Base-by-base conservation (phyloP, 2,888 invertebrate species). In the Hydropsyche betteni region DNA sequence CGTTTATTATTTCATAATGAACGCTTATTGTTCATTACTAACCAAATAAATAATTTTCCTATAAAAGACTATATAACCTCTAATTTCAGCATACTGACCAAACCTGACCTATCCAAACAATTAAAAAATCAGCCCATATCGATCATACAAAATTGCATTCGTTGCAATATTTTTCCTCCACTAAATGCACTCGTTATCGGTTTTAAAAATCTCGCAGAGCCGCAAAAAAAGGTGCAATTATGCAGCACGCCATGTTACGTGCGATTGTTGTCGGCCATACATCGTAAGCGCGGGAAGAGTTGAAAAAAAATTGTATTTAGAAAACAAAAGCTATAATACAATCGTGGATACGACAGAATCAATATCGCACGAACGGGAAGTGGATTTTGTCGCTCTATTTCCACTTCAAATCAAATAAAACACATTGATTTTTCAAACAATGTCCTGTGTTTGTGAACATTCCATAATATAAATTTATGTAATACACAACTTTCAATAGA, bases 181-280 rank as follows among this genome's bases (percentile, higher is more conserved):
- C 24, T 24, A 24, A 64, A 64, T 64, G 33, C 69, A 69, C 38
- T 7, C 24, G 64, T 33, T 69, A 44, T 69, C 69, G 50, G 8
- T 36, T 36, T 36, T 7, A 0, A 34, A 64, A 64, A 64, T 64
- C 64, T 64, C 36, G 36, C 36, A 64, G 61, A 24, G 10, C 61
- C 5, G 33, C 33, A 24, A 61, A 53, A 53, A 64, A 64, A 36
- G 34, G 34, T 34, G n/a, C 38, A 72, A 72, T 36, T 55, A 34
- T 10, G 33, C 44, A 14, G 14, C 72, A 72, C 72, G 72, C 72
- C 72, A 72, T 72, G 72, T 72, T 72, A 72, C 72, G 72, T 72
- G 72, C 36, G 24, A 24, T 24, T 24, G 14, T 12, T 36, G 64
- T 64, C 34, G 64, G 34, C 64, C 12, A 64, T 64, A 5, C 36